Conservation (phyloP, 2,113 vertebrate species). For the Recurvirostra avosetta region DNA sequence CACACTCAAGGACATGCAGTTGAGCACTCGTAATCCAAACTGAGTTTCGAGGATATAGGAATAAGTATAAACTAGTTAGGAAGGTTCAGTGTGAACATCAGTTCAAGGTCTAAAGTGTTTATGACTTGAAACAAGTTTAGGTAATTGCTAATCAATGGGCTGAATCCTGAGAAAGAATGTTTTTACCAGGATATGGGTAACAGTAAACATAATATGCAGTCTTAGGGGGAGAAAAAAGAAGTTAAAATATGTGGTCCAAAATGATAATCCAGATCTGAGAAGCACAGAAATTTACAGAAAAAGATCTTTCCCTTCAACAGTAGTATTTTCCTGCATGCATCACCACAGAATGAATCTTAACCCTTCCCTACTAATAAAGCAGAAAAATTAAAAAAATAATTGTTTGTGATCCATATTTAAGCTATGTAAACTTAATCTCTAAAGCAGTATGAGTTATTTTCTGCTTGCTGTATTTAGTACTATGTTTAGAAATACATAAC, state of each 20-base stretch:
- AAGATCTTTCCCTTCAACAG: background rate
- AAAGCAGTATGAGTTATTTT: background rate
- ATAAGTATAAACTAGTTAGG: background rate
- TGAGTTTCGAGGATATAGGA: background rate
- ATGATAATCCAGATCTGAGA: background rate
- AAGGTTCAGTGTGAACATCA: background rate
- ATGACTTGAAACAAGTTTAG: constrained; percentile 11
- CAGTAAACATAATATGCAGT: background rate
- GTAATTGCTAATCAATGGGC: constrained; percentile 27
- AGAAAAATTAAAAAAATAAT: background rate
- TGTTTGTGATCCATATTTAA: background rate
- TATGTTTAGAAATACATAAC: background rate
- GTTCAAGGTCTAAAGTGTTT: background rate
- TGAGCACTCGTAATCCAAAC: background rate
- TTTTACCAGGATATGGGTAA: background rate
- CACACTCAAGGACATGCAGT: background rate
- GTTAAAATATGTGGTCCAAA: background rate
- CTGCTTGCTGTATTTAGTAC: background rate
- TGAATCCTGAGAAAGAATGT: background rate
- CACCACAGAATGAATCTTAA: background rate
- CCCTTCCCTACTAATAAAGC: background rate
- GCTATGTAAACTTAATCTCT: background rate
- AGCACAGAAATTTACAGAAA: background rate
- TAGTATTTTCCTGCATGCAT: background rate
- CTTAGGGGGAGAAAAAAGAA: background rate